These are phyloP conservation scores for Tadarida brasiliensis DNA, from an alignment of 2,797 vertebrate genomes.

Conservation along the genomic window DNA sequence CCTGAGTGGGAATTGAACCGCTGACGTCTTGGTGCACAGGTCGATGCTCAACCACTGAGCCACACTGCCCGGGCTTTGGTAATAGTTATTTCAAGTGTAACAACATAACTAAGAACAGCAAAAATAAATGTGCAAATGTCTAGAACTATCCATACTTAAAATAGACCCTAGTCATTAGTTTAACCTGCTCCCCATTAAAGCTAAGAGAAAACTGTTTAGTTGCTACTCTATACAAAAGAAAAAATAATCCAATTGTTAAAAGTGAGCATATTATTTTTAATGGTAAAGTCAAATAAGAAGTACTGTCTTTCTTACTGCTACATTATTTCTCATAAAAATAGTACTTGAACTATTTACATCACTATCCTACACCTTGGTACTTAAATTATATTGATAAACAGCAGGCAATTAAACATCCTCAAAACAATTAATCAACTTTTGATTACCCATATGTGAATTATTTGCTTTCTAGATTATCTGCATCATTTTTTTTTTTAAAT, in stretches of 20 bases:
- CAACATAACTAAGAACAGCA: neutral
- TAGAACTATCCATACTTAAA: neutral
- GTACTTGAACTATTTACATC: constrained; percentile 63
- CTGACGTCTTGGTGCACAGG: too few relatives aligned
- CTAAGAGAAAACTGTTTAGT: neutral
- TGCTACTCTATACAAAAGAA: neutral
- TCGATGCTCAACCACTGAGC: too few relatives aligned
- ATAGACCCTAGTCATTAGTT: neutral
- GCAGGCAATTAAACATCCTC: constrained; percentile 68
- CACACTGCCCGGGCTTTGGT: too few relatives aligned
- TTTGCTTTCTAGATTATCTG: constrained; percentile 71
- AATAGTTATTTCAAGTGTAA: neutral
- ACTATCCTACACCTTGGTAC: neutral
- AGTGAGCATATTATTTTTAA: neutral
- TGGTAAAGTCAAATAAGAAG: constrained; percentile 9
- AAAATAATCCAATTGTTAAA: neutral
- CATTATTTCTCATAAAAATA: constrained; percentile 46
- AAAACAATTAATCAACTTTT: constrained; percentile 77
- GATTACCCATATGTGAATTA: constrained; percentile 56
- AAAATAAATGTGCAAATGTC: neutral
- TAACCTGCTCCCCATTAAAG: neutral
- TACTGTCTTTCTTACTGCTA: constrained; percentile 14
- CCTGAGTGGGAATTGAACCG: too few relatives aligned
- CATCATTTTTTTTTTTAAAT: neutral
- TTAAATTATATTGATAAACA: constrained; percentile 77